A percentile compares a stretch with the other conserved stretches of the same genome.
These are phyloP conservation scores for Bradysia coprophila DNA, from an alignment of 1,140 invertebrate species.

Conservation along the genomic window DNA sequence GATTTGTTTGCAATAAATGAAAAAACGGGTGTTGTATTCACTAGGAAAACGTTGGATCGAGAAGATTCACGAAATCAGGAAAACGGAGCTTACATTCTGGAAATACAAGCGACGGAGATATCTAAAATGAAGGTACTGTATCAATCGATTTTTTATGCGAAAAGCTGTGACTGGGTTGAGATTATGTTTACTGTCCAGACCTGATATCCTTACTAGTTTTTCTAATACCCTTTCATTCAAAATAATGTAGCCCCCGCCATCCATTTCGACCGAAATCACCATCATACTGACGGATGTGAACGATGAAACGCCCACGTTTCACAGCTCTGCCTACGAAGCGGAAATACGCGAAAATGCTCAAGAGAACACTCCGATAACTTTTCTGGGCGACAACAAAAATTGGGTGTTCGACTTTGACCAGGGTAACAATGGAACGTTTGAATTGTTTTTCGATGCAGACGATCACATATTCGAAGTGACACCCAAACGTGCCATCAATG, in stretches of 20 bases:
- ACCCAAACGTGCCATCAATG: constrained; percentile 73
- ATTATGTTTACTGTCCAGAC: no score
- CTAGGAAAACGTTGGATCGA: constrained; percentile 55
- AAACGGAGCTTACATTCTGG: constrained; percentile 72
- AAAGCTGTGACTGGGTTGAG: not conserved
- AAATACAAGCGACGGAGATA: constrained; percentile 48
- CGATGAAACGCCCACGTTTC: constrained; percentile 79
- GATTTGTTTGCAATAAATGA: constrained; percentile 58
- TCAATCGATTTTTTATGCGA: not conserved
- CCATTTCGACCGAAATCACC: constrained; percentile 73
- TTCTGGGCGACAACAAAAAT: constrained; percentile 59
- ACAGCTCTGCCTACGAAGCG: constrained; percentile 56
- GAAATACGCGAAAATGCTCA: constrained; percentile 87
- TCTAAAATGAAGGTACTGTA: constrained; percentile 24
- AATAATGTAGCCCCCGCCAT: constrained; percentile 35
- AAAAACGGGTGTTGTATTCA: constrained; percentile 61
- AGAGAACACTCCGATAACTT: constrained; percentile 72
- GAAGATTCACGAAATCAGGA: constrained; percentile 57
- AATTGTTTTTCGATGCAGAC: constrained; percentile 58
- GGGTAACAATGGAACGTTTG: constrained; percentile 86
- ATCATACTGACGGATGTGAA: constrained; percentile 89
- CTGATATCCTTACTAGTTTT: no score
- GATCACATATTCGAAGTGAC: constrained; percentile 77
- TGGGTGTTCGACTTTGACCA: constrained; percentile 87
- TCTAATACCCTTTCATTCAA: no score